These are phyloP conservation scores for Drosophila siamana DNA, from an alignment of 2,888 invertebrate genomes.

Conservation along the genomic window DNA sequence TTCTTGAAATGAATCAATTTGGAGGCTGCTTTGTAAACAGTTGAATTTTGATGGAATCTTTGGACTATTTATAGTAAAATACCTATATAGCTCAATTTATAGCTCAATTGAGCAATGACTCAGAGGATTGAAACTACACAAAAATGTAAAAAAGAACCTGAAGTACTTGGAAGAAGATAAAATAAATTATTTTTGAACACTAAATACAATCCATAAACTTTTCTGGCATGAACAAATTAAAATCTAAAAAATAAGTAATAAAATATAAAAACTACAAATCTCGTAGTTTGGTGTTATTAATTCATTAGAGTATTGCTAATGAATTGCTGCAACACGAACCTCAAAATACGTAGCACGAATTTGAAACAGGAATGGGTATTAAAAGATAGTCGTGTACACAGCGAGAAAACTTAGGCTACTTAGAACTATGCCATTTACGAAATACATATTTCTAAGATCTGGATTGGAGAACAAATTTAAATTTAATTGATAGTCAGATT, in stretches of 20 bases:
- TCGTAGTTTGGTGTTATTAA: constrained; percentile 78
- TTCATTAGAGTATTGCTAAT: constrained; percentile 69
- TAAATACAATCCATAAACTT: background rate
- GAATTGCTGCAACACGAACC: constrained; percentile 52
- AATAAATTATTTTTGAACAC: background rate
- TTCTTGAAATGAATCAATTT: constrained; percentile 1
- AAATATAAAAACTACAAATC: constrained; percentile 53
- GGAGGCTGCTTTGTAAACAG: background rate
- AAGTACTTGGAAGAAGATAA: constrained; percentile 3
- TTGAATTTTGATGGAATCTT: background rate
- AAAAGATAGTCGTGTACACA: background rate
- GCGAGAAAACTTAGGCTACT: background rate
- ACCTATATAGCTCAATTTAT: constrained; percentile 13
- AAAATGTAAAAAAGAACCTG: constrained; percentile 9
- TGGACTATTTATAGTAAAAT: constrained; percentile 18
- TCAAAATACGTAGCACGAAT: background rate
- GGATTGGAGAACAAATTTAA: no score
- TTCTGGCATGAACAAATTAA: background rate
- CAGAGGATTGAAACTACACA: constrained; percentile 1
- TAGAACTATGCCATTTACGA: no score
- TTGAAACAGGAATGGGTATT: background rate
- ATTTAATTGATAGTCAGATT: no score
- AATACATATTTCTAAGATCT: no score
- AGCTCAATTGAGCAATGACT: constrained; percentile 33
- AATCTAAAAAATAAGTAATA: constrained; percentile 19